Conservation (phyloP, 2,888 invertebrate species). For the Neocrepidodera transversa region DNA sequence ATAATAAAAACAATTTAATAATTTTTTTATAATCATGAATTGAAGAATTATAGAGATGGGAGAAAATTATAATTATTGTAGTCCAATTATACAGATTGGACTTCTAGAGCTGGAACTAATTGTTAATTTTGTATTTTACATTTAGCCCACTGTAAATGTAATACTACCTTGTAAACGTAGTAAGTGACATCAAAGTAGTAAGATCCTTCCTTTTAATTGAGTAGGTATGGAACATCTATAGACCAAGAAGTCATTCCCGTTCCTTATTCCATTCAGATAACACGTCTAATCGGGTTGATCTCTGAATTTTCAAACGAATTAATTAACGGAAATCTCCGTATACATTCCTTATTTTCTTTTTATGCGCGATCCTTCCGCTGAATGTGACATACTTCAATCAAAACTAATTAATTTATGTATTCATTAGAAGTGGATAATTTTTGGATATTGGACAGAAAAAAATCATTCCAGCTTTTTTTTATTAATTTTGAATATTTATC, state of each 20-base stretch:
- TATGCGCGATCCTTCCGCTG: neutral
- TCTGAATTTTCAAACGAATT: conserved; percentile 31
- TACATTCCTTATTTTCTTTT: conserved; percentile 14
- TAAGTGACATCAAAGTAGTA: conserved; percentile 27
- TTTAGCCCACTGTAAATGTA: too few species aligned
- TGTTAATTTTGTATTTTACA: too few species aligned
- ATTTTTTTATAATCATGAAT: too few species aligned
- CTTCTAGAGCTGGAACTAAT: too few species aligned
- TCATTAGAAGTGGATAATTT: neutral
- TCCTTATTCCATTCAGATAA: conserved; percentile 33
- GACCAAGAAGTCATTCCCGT: conserved; percentile 24
- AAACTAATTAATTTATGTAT: neutral
- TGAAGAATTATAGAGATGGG: too few species aligned
- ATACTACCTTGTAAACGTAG: neutral
- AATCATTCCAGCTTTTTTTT: too few species aligned
- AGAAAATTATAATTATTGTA: too few species aligned
- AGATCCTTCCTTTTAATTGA: conserved; percentile 37
- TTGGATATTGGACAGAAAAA: too few species aligned
- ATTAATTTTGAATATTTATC: too few species aligned
- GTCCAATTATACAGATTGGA: too few species aligned
- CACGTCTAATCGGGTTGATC: conserved; percentile 33
- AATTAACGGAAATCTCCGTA: conserved; percentile 20
- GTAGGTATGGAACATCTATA: conserved; percentile 35
- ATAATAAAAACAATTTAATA: too few species aligned
- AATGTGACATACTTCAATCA: neutral